Evolutionary conservation across 1,140 invertebrate genomes (phyloP), one percentile per base, ranked within the genome.

Genomic region (Trachelipus rathkii): DNA sequence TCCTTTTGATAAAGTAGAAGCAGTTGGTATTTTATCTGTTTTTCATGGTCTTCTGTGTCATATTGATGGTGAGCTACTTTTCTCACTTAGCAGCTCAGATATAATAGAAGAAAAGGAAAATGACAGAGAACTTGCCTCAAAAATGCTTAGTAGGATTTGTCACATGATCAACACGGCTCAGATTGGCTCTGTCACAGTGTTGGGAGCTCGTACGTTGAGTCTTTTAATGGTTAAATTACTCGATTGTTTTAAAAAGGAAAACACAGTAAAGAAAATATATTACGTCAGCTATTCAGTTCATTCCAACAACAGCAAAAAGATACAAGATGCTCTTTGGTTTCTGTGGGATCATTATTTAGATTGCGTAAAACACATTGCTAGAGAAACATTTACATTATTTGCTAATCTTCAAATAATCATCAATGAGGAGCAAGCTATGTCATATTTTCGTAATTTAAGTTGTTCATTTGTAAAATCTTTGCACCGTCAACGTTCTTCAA

Each of bases 351-450:
- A 75, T 67, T 75, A 67, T 44, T 15, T 75, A 44, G 73, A 75
- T 45, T n/a, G 73, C 24, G 73, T 75, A 21, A 75, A 75, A 53
- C 73, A 75, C 24, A 75, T 53, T 68, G 68, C 73, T 75, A 68
- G 68, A n/a, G 73, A 75, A 33, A 68, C 66, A 0, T 75, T 75
- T 33, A 75, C 19, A 4, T 2, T 60, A 8, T 60, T 60, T 60
- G 8, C 8, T 60, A 60, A 60, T 15, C 11, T 60, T 4, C 50
- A 60, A 60, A 19, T 15, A 2, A 13, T 15, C 50, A 8, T 60
- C 50, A 60, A 60, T 60, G 19, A 19, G 19, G 50, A 60, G 11
- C 11, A 60, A 15, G 50, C 50, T 15, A 13, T 60, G 50, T 60
- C 50, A 13, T 60, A 60, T 60, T 60, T 60, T 60, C 11, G 3